Evolutionary conservation across 2,797 vertebrate genomes (phyloP), one percentile per base, ranked within the genome.

Genomic region (Spinus olivaceus): DNA sequence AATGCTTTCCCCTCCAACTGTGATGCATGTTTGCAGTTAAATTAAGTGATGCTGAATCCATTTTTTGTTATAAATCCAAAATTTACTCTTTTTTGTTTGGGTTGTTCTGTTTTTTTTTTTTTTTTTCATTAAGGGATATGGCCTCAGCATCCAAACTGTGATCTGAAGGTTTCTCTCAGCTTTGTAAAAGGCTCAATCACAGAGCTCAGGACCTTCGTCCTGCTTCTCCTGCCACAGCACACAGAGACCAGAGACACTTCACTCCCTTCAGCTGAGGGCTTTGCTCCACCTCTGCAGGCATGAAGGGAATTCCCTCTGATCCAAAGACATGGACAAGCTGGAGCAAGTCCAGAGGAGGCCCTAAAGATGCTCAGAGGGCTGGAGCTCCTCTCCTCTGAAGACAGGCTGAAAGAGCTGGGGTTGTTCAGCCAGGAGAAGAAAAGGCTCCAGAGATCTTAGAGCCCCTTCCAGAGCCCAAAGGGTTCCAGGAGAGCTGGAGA

Each of bases 191-290:
- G 39, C n/a, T 59, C 49, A 63, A 6, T 30, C 30, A 14, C 74
- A 56, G 9, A 54, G 6, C 35, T 44, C 9, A 72, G 74, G 16
- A 28, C 9, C 39, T 5, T 4, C 6, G 35, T 28, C 39, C 72
- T 82, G 5, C 37, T 54, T 35, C 65, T 65, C 39, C 28, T 8
- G n/a, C 23, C 32, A 12, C 35, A 51, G 3, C 71, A 33, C 35
- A 28, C 5, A 33, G 56, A 49, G 23, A 3, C 14, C 56, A 16
- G 32, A 11, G 18, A 22, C 0, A 0, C 21, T 54, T 67, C 2
- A 5, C 10, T 32, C 20, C 50, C 42, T 57, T 30, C 15, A 37
- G 51, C 39, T 8, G n/a, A 17, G 23, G 32, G 42, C 50, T 86
- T 21, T 61, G 37, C 56, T 47, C 21, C 20, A 1, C 17, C 20